phyloP scores from a whole-genome alignment of 2,888 invertebrate genomes.

The Coleophora deauratella region DNA sequence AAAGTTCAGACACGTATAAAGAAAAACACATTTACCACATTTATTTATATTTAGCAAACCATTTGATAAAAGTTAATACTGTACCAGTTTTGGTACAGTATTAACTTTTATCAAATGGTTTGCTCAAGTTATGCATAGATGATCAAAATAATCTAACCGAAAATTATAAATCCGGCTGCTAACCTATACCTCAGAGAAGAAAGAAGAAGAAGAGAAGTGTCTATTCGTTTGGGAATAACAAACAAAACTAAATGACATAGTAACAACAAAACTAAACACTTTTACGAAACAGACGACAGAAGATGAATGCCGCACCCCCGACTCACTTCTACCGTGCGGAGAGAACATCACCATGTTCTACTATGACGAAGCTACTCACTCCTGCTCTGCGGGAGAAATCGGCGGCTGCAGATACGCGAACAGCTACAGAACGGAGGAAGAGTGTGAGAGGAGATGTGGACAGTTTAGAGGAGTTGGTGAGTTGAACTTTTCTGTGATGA shows the following conservation, averaged over 20 bases:
- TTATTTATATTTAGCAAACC: too few species aligned
- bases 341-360: slow-evolving; percentile 80
- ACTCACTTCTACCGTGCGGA: slow-evolving; percentile 81
- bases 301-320: slow-evolving; percentile 74
- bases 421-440: slow-evolving; percentile 81
- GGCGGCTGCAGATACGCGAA: slow-evolving; percentile 81
- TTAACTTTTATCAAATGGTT: too few species aligned
- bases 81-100: too few species aligned
- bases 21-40: too few species aligned
- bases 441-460: slow-evolving; percentile 86
- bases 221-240: neutral
- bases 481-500: slow-evolving; percentile 7
- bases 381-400: slow-evolving; percentile 70
- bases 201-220: too few species aligned
- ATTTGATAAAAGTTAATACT: too few species aligned
- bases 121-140: too few species aligned
- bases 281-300: slow-evolving; percentile 11
- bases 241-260: neutral
- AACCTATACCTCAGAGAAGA: too few species aligned
- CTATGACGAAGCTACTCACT: slow-evolving; percentile 75
- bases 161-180: too few species aligned
- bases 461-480: slow-evolving; percentile 80
- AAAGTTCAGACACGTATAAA: too few species aligned
- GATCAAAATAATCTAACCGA: too few species aligned
- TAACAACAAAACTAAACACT: neutral